Conservation (phyloP, 2,888 invertebrate species). For the Stomorhina lunata region DNA sequence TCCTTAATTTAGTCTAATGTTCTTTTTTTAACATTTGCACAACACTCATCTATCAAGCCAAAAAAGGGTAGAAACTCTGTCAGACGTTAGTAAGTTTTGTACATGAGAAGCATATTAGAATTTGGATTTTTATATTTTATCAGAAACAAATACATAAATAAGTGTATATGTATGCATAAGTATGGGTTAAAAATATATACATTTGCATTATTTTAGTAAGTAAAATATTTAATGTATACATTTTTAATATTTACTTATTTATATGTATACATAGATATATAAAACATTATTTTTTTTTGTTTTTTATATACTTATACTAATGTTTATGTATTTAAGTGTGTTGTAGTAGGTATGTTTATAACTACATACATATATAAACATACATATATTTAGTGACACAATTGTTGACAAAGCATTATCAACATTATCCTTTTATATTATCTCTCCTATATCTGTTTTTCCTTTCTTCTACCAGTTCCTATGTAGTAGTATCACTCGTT, state of each 20-base stretch:
- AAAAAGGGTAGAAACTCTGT: background rate
- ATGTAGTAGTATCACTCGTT: background rate
- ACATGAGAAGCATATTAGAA: background rate
- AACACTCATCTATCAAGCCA: conserved; percentile 46
- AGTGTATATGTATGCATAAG: background rate
- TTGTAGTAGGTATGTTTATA: too few relatives aligned
- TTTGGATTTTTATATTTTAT: background rate
- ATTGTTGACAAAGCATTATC: conserved; percentile 62
- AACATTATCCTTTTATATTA: conserved; percentile 64
- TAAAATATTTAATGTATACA: background rate
- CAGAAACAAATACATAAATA: background rate
- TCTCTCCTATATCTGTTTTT: conserved; percentile 40
- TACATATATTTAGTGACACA: conserved; percentile 53
- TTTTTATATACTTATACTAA: background rate
- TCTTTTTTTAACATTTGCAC: conserved; percentile 53
- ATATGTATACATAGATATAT: background rate
- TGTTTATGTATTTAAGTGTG: conserved; percentile 31
- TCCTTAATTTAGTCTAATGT: conserved; percentile 56
- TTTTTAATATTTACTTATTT: background rate
- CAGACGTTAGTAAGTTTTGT: background rate
- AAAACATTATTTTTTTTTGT: background rate
- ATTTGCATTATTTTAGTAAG: background rate
- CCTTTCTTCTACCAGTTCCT: background rate
- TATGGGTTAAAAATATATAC: background rate
- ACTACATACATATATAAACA: background rate